Percentiles rank a stretch among this genome's conserved stretches.
Evolutionary conservation across 2,797 vertebrate genomes (phyloP).

Genomic region (Helostoma temminkii): DNA sequence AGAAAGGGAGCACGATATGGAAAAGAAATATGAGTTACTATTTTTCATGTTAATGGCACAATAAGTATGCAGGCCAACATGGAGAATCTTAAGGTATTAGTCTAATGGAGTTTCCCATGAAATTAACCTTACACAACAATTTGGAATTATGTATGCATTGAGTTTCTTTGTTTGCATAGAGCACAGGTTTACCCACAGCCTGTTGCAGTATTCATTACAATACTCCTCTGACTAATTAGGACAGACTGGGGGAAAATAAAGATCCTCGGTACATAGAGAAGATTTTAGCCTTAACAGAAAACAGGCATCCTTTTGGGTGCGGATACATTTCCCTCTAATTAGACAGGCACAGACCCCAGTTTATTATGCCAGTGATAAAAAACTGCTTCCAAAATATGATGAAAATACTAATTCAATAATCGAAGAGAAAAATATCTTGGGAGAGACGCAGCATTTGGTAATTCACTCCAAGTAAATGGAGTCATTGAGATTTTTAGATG

Average conservation of each 20-base stretch:
- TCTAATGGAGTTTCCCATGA: slow-evolving; percentile 34
- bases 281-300: slow-evolving; percentile 38
- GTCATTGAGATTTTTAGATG: slow-evolving; percentile 16
- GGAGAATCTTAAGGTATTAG: slow-evolving; percentile 52
- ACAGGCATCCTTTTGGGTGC: slow-evolving; percentile 35
- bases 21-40: slow-evolving; percentile 43
- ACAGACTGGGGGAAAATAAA: slow-evolving; percentile 47
- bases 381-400: slow-evolving; percentile 30
- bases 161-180: slow-evolving; percentile 58
- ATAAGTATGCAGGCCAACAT: slow-evolving; percentile 39
- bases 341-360: slow-evolving; percentile 10
- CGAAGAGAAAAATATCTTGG: slow-evolving; percentile 9
- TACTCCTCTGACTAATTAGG: slow-evolving; percentile 59
- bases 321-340: slow-evolving; percentile 39
- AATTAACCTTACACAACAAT: slow-evolving; percentile 38
- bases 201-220: slow-evolving; percentile 60
- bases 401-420: slow-evolving; percentile 31
- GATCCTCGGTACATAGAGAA: slow-evolving; percentile 50
- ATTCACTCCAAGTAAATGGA: slow-evolving; percentile 10
- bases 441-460: slow-evolving; percentile 15
- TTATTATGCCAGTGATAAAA: slow-evolving; percentile 28
- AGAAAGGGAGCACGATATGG: slow-evolving; percentile 15
- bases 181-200: slow-evolving; percentile 50
- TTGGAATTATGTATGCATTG: slow-evolving; percentile 53
- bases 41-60: slow-evolving; percentile 64